phyloP scores from a whole-genome alignment of 2,797 vertebrate genomes.

The Gymnodraco acuticeps region DNA sequence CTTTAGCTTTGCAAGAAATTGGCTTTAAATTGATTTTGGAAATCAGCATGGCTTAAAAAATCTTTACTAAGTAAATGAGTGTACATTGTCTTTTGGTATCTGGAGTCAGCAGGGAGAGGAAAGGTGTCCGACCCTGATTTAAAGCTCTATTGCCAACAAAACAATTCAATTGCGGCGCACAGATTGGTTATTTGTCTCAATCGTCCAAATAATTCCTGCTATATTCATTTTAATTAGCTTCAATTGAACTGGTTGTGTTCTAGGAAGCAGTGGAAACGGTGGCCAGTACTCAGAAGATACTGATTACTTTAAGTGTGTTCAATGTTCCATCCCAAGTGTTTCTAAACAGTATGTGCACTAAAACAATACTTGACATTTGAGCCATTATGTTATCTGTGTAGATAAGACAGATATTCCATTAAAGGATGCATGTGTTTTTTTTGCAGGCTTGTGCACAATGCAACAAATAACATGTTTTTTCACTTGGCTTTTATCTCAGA shows the following conservation, averaged over 20 bases:
- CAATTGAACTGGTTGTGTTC: slow-evolving; percentile 80
- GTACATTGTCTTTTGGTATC: slow-evolving; percentile 74
- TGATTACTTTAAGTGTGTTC: slow-evolving; percentile 82
- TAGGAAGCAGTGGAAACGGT: slow-evolving; percentile 75
- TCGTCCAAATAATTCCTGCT: slow-evolving; percentile 80
- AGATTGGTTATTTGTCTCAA: slow-evolving; percentile 87
- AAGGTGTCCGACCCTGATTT: slow-evolving; percentile 79
- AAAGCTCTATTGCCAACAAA: slow-evolving; percentile 74
- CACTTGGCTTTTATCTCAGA: neutral
- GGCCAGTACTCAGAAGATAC: slow-evolving; percentile 81
- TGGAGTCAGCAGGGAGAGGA: slow-evolving; percentile 80
- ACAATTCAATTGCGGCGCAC: slow-evolving; percentile 81
- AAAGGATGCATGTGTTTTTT: neutral
- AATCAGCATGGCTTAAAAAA: slow-evolving; percentile 69
- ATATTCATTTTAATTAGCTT: slow-evolving; percentile 90
- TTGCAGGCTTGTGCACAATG: neutral
- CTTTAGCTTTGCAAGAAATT: slow-evolving; percentile 68
- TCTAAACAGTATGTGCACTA: slow-evolving; percentile 65
- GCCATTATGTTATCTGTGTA: slow-evolving; percentile 24
- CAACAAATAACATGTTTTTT: neutral
- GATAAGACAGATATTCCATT: slow-evolving; percentile 12
- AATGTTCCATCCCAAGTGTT: slow-evolving; percentile 66
- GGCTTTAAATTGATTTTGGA: slow-evolving; percentile 80
- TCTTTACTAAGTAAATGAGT: slow-evolving; percentile 75
- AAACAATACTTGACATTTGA: slow-evolving; percentile 32